phyloP scores from a whole-genome alignment of 2,888 invertebrate species.

The Dolichopus griseipennis region DNA sequence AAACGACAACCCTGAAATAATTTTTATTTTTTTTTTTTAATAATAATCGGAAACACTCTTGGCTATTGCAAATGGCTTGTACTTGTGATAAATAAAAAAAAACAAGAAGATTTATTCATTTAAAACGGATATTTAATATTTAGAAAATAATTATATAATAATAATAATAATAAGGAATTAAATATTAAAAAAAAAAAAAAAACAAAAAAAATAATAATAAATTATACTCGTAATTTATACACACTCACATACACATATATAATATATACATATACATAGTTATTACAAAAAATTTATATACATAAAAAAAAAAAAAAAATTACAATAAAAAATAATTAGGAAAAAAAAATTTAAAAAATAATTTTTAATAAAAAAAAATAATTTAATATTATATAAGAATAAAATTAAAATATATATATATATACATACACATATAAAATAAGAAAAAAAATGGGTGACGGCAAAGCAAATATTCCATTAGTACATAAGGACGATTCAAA shows the following conservation, averaged over 20 bases:
- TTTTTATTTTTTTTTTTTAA: no score
- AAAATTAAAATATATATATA: not conserved
- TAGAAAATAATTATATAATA: not conserved
- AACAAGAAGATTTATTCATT: not conserved
- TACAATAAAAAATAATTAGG: not conserved
- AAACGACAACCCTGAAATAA: no score
- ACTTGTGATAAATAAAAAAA: conserved; percentile 1
- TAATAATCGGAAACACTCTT: not conserved
- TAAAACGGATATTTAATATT: not conserved
- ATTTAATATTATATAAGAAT: not conserved
- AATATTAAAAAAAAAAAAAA: not conserved
- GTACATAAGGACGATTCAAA: conserved; percentile 30
- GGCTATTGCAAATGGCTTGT: not conserved
- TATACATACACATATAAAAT: not conserved
- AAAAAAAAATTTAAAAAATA: not conserved
- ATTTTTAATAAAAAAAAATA: not conserved
- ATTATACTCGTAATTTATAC: not conserved
- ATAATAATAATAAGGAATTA: not conserved
- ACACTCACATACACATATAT: no score
- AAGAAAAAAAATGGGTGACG: conserved; percentile 29
- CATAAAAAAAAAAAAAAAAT: no score
- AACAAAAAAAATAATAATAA: not conserved
- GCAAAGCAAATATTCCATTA: conserved; percentile 31
- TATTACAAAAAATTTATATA: not conserved
- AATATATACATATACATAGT: not conserved